Evolutionary conservation across 2,888 invertebrate species (phyloP).

Genomic region (Rhynchonema sp.): DNA sequence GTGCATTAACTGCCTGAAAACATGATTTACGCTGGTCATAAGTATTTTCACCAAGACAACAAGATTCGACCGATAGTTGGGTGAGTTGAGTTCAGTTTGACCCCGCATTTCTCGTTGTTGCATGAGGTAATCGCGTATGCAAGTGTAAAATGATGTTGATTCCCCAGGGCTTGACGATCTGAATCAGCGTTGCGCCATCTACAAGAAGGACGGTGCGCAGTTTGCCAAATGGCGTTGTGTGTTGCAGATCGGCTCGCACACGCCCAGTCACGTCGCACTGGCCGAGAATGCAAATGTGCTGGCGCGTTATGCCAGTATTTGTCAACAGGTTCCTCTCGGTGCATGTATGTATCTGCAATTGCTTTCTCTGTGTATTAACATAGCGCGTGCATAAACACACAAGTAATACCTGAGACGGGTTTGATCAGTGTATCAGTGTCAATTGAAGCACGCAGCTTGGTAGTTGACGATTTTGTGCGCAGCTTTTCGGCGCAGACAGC

Average conservation of each 20-base stretch:
- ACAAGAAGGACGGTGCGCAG: slow-evolving; percentile 31
- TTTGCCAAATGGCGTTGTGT: slow-evolving; percentile 36
- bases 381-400: too few species aligned
- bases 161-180: slow-evolving; percentile 19
- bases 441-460: too few species aligned
- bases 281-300: slow-evolving; percentile 32
- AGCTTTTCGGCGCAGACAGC: too few species aligned
- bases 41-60: background rate
- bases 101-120: too few species aligned
- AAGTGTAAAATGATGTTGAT: background rate
- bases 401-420: too few species aligned
- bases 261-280: slow-evolving; percentile 30
- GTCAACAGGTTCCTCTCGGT: slow-evolving; percentile 7
- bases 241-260: slow-evolving; percentile 28
- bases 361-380: too few species aligned
- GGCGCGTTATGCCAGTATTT: slow-evolving; percentile 23
- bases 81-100: too few species aligned
- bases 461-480: too few species aligned
- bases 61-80: background rate
- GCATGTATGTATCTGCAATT: background rate
- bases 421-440: too few species aligned
- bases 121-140: background rate
- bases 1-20: too few species aligned
- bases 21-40: too few species aligned
- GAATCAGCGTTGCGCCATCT: slow-evolving; percentile 27